Base-by-base conservation (phyloP, 2,797 vertebrate genomes). In the Coendou prehensilis region DNA sequence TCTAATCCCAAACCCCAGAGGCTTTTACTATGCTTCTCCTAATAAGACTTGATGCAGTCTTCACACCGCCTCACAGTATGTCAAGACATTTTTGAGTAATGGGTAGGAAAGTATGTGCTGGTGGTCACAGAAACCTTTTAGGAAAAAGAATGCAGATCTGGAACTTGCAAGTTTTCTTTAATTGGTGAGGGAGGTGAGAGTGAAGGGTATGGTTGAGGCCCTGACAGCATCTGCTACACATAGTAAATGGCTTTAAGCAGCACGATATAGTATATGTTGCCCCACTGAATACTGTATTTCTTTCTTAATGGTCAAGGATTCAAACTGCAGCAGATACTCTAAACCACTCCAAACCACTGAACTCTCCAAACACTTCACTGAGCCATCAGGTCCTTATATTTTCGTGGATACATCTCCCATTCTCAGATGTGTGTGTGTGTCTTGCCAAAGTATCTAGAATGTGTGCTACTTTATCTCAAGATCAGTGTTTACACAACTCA, bases 81-180 rank as follows among this genome's bases (percentile, higher is more conserved):
- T 93, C 75, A 83, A 76, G 69, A 89, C 52, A 57, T 63, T 86
- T 86, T 73, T 45, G 47, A 59, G 76, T 84, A 81, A 84, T 47
- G n/a, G 28, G 30, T 37, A 84, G 63, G 52, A 63, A 93, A n/a
- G 1, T 50, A 71, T 54, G 20, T 23, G 87, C 89, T 50, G 47
- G 63, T 22, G 64, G 71, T 9, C 6, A 95, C 47, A 96, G 79
- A 91, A 91, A 93, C 64, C 30, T 26, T 23, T 56, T 47, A 11
- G 23, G 75, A n/a, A 50, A 85, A 97, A 85, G 52, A 92, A 89
- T 54, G 14, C n/a, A 71, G 45, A 15, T 63, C 64, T 88, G 73
- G 79, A 67, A 64, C 47, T 47, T 95, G 4, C 47, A 92, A n/a
- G 17, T 87, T 94, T 82, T 78, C 54, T 47, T 88, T 28, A 41